Base-by-base conservation (phyloP, 2,888 invertebrate genomes). In the Serrognathus titanus region DNA sequence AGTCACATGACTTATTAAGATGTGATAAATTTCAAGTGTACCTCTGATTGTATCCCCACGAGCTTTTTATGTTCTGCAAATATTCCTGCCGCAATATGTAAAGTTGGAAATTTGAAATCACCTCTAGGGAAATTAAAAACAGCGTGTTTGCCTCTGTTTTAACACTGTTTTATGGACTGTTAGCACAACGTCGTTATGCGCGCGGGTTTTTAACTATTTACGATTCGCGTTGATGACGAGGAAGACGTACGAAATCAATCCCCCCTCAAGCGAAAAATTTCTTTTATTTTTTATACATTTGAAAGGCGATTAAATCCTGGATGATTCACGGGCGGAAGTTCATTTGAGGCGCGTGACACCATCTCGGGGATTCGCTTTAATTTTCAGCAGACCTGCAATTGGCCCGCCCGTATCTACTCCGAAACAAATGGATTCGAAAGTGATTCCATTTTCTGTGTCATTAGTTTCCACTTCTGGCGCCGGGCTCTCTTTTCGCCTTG, bases 361-460 rank as follows among this genome's bases (percentile, higher is more conserved):
- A 51, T 58, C 47, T 43, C 40, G 48, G 20, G 59, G 55, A 52
- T 43, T 53, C 58, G 59, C 58, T 66, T 66, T 65, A 65, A 66
- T 65, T 65, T 64, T 58, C 57, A 61, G 59, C 62, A 60, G 63
- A 65, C 58, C 63, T 63, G 65, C 68, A 66, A 64, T 65, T 61
- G 66, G 62, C 59, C 61, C 55, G 24, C 24, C 24, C 48, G 35
- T 45, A 60, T 61, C 60, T 62, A 65, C 63, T 61, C 59, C 53
- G 63, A 71, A 71, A 71, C 72, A 73, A 74, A 75, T 73, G 72
- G 70, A 68, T 71, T 66, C 65, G 71, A 72, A 73, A 71, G 71
- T 71, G 72, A 74, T 74, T 72, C 69, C 69, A 74, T 75, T 75
- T 75, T 74, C 74, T 71, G 69, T 69, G 68, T 71, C 73, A 75